phyloP scores from a whole-genome alignment of 2,113 vertebrate genomes.

The Toxostoma redivivum region DNA sequence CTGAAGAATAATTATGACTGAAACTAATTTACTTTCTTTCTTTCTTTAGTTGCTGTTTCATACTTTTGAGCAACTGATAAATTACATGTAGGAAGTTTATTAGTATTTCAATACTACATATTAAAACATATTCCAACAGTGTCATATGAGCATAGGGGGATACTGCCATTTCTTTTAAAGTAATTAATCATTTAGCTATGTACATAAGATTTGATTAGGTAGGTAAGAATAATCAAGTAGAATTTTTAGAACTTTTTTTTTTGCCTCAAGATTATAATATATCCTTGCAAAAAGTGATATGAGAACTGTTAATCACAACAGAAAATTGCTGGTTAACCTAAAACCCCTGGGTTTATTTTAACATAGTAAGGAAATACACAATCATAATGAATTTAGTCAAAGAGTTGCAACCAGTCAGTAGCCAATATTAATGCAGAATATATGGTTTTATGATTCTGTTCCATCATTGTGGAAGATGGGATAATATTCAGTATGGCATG shows the following conservation, averaged over 20 bases:
- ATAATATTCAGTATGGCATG: neutral
- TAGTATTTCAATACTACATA: neutral
- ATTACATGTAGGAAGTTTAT: neutral
- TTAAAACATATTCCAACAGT: neutral
- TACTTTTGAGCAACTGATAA: neutral
- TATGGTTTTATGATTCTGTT: neutral
- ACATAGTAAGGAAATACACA: neutral
- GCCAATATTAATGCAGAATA: neutral
- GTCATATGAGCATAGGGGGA: neutral
- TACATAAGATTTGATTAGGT: neutral
- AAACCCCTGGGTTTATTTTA: neutral
- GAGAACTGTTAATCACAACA: neutral
- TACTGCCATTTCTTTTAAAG: neutral
- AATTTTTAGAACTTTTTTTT: neutral
- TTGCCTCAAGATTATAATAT: neutral
- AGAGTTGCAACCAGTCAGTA: neutral
- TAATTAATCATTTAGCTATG: neutral
- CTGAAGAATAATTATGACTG: neutral
- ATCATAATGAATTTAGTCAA: neutral
- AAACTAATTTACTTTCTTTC: neutral
- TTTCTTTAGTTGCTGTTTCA: neutral
- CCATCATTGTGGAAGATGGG: accelerated
- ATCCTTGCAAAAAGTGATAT: neutral
- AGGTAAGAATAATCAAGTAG: neutral
- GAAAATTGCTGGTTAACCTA: neutral